Evolutionary conservation across 2,113 vertebrate species (phyloP).

Genomic region (Accipiter cooperii): DNA sequence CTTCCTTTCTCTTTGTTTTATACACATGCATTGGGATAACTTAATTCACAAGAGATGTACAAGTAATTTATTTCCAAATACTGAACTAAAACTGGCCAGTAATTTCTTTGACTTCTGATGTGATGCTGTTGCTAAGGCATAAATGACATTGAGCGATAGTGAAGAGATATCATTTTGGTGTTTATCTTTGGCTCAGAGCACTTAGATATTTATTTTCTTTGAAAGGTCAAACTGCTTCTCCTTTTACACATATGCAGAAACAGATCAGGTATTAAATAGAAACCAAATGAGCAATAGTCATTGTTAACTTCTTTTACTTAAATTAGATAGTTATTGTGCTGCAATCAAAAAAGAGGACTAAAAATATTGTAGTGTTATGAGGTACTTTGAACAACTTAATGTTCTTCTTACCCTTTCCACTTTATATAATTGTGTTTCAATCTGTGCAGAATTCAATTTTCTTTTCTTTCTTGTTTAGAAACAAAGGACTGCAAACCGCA

Average conservation of each 20-base stretch:
- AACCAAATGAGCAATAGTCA: neutral
- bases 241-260: neutral
- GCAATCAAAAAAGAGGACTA: neutral
- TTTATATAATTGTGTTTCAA: neutral
- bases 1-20: conserved; percentile 50
- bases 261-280: neutral
- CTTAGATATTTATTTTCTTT: neutral
- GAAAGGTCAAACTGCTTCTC: neutral
- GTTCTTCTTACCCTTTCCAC: neutral
- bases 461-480: neutral
- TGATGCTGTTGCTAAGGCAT: neutral
- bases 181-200: conserved; percentile 34
- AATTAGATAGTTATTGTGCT: neutral
- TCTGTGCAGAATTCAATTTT: neutral
- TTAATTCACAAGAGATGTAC: conserved; percentile 53
- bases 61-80: conserved; percentile 61
- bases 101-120: conserved; percentile 60
- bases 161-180: neutral
- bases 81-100: conserved; percentile 50
- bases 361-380: neutral
- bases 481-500: neutral
- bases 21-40: conserved; percentile 27
- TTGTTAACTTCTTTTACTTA: neutral
- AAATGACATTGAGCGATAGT: conserved; percentile 36
- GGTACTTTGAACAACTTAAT: neutral